phyloP scores from a whole-genome alignment of 2,888 invertebrate genomes.

The Tachina grossa region DNA sequence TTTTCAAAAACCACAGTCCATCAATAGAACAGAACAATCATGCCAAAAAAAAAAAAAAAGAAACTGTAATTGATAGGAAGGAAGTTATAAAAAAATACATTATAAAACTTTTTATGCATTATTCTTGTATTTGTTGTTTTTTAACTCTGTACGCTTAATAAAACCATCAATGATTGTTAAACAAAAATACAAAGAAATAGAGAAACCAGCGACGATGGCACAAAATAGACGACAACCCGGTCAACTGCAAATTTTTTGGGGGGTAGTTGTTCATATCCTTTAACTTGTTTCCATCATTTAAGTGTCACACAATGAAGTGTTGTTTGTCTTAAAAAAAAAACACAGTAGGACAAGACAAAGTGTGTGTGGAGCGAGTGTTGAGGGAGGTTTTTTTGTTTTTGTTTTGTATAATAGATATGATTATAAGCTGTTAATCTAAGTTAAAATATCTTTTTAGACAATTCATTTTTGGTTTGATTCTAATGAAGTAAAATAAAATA shows the following conservation, averaged over 20 bases:
- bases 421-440: conserved; percentile 71
- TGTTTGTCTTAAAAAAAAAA: conserved; percentile 5
- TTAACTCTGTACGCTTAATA: conserved; percentile 20
- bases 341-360: background rate
- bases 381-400: conserved; percentile 11
- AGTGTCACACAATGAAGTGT: conserved; percentile 52
- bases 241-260: conserved; percentile 51
- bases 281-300: conserved; percentile 52
- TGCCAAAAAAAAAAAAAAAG: conserved; percentile 11
- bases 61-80: conserved; percentile 71
- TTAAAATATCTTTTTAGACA: conserved; percentile 66
- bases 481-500: conserved; percentile 57
- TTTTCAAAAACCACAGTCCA: conserved; percentile 49
- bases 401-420: conserved; percentile 66
- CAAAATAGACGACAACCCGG: conserved; percentile 46
- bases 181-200: conserved; percentile 34
- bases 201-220: conserved; percentile 33
- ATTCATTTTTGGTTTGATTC: conserved; percentile 68
- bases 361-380: background rate
- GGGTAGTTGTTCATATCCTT: conserved; percentile 68
- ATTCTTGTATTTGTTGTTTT: conserved; percentile 27
- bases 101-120: conserved; percentile 68
- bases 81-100: conserved; percentile 70
- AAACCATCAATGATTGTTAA: conserved; percentile 56
- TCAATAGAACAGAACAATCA: conserved; percentile 39